Evolutionary conservation across 2,797 vertebrate genomes (phyloP).

Genomic region (Eidolon dupreanum): DNA sequence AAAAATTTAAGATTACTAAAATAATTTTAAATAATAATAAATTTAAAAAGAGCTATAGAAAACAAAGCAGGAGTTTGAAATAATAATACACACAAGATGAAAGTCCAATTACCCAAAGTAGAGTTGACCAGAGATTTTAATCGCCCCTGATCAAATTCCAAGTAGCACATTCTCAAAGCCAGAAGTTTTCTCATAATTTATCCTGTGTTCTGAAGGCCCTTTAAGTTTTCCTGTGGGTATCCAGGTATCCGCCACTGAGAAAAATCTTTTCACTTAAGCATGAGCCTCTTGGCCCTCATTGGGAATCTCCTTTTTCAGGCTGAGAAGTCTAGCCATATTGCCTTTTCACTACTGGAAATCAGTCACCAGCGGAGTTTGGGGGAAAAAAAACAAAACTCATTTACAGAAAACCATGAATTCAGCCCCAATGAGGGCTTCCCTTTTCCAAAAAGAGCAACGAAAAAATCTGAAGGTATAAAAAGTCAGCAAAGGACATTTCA

Average conservation of each 20-base stretch:
- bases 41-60: constrained; percentile 5
- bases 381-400: neutral
- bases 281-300: neutral
- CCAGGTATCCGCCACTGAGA: neutral
- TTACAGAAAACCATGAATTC: constrained; percentile 83
- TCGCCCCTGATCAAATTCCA: neutral
- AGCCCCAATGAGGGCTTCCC: constrained; percentile 78
- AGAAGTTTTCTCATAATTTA: neutral
- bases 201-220: neutral
- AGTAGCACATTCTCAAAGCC: neutral
- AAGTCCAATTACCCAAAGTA: neutral
- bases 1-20: neutral
- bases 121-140: neutral
- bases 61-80: constrained; percentile 2
- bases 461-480: constrained; percentile 72
- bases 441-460: constrained; percentile 80
- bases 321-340: neutral
- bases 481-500: constrained; percentile 82
- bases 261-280: neutral
- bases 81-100: neutral
- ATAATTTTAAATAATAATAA: neutral
- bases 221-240: neutral
- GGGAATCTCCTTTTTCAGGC: neutral
- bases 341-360: neutral
- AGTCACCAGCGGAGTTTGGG: neutral